Conservation (phyloP, 1,140 invertebrate species). For the Danaus plexippus region DNA sequence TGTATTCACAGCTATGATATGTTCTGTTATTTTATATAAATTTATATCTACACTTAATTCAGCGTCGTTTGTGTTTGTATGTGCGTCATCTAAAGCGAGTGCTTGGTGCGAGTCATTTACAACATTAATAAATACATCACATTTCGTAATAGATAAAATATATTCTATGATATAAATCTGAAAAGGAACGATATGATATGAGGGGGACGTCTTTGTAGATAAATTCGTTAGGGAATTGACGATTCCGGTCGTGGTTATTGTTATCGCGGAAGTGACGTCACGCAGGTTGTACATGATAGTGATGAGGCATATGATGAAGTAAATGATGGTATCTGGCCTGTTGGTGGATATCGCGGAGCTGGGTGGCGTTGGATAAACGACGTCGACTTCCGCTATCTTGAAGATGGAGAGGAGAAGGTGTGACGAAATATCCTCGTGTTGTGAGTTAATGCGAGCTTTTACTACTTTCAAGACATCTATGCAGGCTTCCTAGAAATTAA, state of each 20-base stretch:
- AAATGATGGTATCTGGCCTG: slow-evolving; percentile 34
- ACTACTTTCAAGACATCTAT: slow-evolving; percentile 84
- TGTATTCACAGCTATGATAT: slow-evolving; percentile 71
- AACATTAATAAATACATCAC: slow-evolving; percentile 59
- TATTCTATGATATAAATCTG: slow-evolving; percentile 55
- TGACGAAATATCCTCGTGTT: slow-evolving; percentile 86
- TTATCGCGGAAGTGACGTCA: slow-evolving; percentile 3
- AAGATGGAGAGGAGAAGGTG: slow-evolving; percentile 90
- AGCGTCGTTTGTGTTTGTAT: slow-evolving; percentile 37
- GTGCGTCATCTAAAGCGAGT: slow-evolving; percentile 64
- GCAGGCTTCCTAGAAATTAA: slow-evolving; percentile 83
- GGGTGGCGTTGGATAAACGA: slow-evolving; percentile 73
- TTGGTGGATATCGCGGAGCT: slow-evolving; percentile 40
- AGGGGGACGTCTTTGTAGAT: slow-evolving; percentile 43
- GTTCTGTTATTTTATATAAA: slow-evolving; percentile 59
- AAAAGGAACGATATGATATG: slow-evolving; percentile 24
- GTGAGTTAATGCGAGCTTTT: slow-evolving; percentile 86
- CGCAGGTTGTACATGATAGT: slow-evolving; percentile 43
- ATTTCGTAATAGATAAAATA: slow-evolving; percentile 61
- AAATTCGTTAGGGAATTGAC: slow-evolving; percentile 63
- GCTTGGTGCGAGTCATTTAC: slow-evolving; percentile 54
- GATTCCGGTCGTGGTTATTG: slow-evolving; percentile 29
- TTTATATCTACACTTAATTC: slow-evolving; percentile 56
- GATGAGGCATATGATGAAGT: slow-evolving; percentile 44
- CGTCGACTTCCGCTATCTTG: slow-evolving; percentile 92